These are phyloP conservation scores for Parthenolecanium corni DNA, from an alignment of 2,888 invertebrate species.

Conservation along the genomic window DNA sequence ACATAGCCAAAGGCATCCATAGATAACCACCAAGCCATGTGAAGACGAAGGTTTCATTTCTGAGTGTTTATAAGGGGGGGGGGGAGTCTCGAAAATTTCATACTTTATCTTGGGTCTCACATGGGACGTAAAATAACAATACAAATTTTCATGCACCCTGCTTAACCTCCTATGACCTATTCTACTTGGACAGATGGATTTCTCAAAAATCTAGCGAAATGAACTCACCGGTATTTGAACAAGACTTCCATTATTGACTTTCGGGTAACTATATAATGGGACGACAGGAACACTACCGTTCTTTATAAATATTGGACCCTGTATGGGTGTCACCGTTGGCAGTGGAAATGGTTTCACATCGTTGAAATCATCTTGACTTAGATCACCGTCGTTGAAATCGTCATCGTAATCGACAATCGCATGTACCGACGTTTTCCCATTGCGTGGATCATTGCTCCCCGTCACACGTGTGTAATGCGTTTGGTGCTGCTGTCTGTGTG, in stretches of 20 bases:
- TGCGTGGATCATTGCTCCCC: constrained; percentile 24
- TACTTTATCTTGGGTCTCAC: too few species aligned
- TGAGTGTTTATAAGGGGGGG: too few species aligned
- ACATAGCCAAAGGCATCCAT: too few species aligned
- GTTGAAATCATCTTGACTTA: constrained; percentile 25
- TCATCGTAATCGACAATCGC: constrained; percentile 61
- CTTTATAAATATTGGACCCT: constrained; percentile 67
- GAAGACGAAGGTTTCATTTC: too few species aligned
- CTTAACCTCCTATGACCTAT: too few species aligned
- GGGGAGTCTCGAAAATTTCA: too few species aligned
- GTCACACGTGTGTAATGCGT: constrained; percentile 18
- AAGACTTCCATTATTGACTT: constrained; percentile 72
- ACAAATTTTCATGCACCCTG: too few species aligned
- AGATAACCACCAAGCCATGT: too few species aligned
- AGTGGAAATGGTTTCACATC: constrained; percentile 21
- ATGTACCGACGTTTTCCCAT: constrained; percentile 52
- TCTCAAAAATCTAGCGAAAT: too few species aligned
- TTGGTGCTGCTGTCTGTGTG: constrained; percentile 15
- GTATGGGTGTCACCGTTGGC: constrained; percentile 61
- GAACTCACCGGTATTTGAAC: constrained; percentile 80
- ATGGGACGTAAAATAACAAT: too few species aligned
- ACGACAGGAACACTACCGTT: constrained; percentile 79
- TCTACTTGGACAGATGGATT: too few species aligned
- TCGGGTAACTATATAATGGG: constrained; percentile 66
- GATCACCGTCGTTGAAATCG: constrained; percentile 46